These are phyloP conservation scores for Agrypnus murinus DNA, from an alignment of 2,888 invertebrate genomes.

Conservation along the genomic window DNA sequence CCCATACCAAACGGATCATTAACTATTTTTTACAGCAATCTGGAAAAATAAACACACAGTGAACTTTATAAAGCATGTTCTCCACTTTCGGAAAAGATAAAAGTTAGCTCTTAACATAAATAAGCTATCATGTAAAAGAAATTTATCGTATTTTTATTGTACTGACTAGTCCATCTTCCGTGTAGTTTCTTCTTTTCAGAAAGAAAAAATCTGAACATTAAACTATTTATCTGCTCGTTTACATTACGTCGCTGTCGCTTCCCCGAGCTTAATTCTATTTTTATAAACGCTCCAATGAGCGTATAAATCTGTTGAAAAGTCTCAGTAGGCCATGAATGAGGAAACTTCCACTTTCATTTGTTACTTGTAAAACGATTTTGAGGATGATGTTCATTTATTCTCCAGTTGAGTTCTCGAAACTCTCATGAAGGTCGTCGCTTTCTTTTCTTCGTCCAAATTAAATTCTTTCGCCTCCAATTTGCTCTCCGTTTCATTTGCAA, in stretches of 20 bases:
- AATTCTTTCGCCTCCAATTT: slow-evolving; percentile 42
- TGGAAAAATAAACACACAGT: slow-evolving; percentile 8
- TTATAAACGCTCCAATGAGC: slow-evolving; percentile 40
- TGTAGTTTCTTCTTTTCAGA: background rate
- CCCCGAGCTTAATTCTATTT: slow-evolving; percentile 34
- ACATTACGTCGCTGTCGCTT: slow-evolving; percentile 25
- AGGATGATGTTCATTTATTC: slow-evolving; percentile 48
- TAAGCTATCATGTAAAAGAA: too few relatives aligned
- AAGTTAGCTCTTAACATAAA: too few relatives aligned
- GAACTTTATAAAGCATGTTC: background rate
- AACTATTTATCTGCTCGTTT: slow-evolving; percentile 24
- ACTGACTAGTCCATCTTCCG: background rate
- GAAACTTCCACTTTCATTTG: slow-evolving; percentile 51
- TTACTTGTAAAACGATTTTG: slow-evolving; percentile 50
- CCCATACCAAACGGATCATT: slow-evolving; percentile 21
- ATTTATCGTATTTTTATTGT: slow-evolving; percentile 4
- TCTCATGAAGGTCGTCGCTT: slow-evolving; percentile 31
- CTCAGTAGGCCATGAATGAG: slow-evolving; percentile 46
- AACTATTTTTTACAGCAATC: slow-evolving; percentile 2
- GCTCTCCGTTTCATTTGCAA: slow-evolving; percentile 36
- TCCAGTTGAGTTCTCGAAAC: slow-evolving; percentile 32
- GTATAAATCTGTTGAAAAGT: slow-evolving; percentile 44
- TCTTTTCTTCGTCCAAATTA: slow-evolving; percentile 36
- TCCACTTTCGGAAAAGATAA: background rate
- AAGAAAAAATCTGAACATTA: slow-evolving; percentile 3